Percentiles rank a stretch among this genome's conserved stretches.
These are phyloP conservation scores for Zaprionus obscuricornis DNA, from an alignment of 2,888 invertebrate species.

Conservation along the genomic window DNA sequence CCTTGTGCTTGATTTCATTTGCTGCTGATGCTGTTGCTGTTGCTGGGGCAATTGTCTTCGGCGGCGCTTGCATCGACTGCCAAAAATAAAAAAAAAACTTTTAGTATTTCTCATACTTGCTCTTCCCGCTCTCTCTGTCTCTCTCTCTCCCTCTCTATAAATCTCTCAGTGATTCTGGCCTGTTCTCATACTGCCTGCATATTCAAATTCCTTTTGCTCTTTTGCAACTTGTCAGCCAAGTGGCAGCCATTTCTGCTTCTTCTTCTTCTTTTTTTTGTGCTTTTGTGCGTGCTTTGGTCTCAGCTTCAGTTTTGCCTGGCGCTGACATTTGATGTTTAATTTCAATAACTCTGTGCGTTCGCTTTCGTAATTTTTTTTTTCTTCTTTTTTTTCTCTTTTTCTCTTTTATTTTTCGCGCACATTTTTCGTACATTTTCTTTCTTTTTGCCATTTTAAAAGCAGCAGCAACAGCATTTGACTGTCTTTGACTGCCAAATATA, in stretches of 20 bases:
- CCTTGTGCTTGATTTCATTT: conserved; percentile 73
- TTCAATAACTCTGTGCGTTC: conserved; percentile 73
- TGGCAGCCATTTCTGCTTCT: conserved; percentile 50
- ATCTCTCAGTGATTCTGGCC: too few species aligned
- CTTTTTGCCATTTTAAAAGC: conserved; percentile 3
- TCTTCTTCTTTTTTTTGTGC: conserved; percentile 47
- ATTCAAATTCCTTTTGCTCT: conserved; percentile 70
- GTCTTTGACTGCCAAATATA: conserved; percentile 70
- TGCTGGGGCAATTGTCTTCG: conserved; percentile 72
- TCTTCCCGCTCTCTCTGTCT: neutral
- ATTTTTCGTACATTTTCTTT: too few species aligned
- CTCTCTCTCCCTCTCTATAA: neutral
- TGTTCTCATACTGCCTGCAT: conserved; percentile 11
- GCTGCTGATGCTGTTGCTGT: too few species aligned
- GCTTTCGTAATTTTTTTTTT: conserved; percentile 54
- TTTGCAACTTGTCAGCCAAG: conserved; percentile 75
- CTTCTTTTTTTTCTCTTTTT: conserved; percentile 9
- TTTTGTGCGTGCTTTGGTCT: conserved; percentile 68
- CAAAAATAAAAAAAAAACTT: conserved; percentile 19
- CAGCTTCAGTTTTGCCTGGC: conserved; percentile 45
- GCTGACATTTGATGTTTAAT: conserved; percentile 79
- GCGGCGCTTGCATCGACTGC: conserved; percentile 66
- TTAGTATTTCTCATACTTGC: conserved; percentile 1
- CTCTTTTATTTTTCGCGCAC: conserved; percentile 4
- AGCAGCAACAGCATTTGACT: conserved; percentile 53